These are phyloP conservation scores for Antechinus flavipes DNA, from an alignment of 2,113 vertebrate species.

Conservation along the genomic window DNA sequence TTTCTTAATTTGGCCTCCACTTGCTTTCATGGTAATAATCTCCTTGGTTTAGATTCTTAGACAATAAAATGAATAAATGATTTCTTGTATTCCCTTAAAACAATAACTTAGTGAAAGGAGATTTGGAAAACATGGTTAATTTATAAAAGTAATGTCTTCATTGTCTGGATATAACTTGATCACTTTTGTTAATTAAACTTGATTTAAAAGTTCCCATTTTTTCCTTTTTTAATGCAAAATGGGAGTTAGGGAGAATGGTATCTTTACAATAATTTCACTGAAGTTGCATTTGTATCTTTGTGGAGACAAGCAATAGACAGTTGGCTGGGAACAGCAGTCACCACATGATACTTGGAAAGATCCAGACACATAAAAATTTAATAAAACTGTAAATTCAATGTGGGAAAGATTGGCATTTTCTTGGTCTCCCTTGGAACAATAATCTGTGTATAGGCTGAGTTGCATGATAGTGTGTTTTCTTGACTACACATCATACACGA, in stretches of 20 bases:
- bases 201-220: not conserved
- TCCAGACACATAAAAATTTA: not conserved
- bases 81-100: not conserved
- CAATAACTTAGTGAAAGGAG: not conserved
- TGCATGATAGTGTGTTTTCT: conserved; percentile 14
- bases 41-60: not conserved
- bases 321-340: not conserved
- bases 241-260: not conserved
- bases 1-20: not conserved
- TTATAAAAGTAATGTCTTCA: not conserved
- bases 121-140: not conserved
- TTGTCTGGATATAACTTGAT: not conserved
- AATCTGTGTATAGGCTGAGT: fast-evolving
- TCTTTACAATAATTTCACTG: not conserved
- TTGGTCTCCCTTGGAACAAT: not conserved
- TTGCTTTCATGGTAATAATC: not conserved
- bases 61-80: not conserved
- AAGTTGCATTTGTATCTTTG: not conserved
- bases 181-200: not conserved
- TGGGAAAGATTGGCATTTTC: not conserved
- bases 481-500: not conserved
- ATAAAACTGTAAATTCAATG: not conserved
- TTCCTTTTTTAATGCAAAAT: not conserved
- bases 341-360: conserved; percentile 27
- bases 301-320: not conserved